These are phyloP conservation scores for Pyralis farinalis DNA, from an alignment of 2,888 invertebrate genomes.

Conservation along the genomic window DNA sequence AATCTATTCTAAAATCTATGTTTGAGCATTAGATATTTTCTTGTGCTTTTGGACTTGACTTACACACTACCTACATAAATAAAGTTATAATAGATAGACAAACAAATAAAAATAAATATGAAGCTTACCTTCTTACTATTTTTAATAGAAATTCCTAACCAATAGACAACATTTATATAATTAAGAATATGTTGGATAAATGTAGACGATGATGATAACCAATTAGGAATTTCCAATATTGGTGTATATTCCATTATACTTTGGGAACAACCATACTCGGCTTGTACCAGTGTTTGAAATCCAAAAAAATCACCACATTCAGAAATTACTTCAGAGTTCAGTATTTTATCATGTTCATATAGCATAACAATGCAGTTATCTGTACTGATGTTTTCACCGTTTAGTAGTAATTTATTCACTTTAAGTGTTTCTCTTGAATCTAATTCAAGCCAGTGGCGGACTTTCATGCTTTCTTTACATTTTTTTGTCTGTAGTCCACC, in stretches of 20 bases:
- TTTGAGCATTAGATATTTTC: too few species aligned
- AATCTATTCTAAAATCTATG: too few species aligned
- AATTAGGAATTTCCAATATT: conserved; percentile 32
- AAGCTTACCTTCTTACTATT: conserved; percentile 47
- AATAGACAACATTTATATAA: conserved; percentile 49
- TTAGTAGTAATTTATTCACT: conserved; percentile 38
- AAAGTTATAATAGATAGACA: too few species aligned
- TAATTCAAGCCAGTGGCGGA: conserved; percentile 33
- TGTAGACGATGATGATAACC: conserved; percentile 59
- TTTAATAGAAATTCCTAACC: conserved; percentile 43
- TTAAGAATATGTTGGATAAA: conserved; percentile 57
- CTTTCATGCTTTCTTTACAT: conserved; percentile 15
- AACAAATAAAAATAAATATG: too few species aligned
- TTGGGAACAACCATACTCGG: conserved; percentile 25
- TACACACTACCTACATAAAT: too few species aligned
- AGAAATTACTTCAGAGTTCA: conserved; percentile 52
- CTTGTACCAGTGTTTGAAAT: conserved; percentile 44
- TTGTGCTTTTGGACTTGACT: too few species aligned
- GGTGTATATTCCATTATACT: conserved; percentile 15
- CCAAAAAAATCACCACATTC: conserved; percentile 40
- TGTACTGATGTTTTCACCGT: conserved; percentile 25
- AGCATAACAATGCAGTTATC: conserved; percentile 47
- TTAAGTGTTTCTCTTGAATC: conserved; percentile 19
- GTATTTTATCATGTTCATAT: conserved; percentile 54
- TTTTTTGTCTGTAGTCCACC: conserved; percentile 20